These are phyloP conservation scores for Strix aluco DNA, from an alignment of 2,113 vertebrate genomes.

Conservation along the genomic window DNA sequence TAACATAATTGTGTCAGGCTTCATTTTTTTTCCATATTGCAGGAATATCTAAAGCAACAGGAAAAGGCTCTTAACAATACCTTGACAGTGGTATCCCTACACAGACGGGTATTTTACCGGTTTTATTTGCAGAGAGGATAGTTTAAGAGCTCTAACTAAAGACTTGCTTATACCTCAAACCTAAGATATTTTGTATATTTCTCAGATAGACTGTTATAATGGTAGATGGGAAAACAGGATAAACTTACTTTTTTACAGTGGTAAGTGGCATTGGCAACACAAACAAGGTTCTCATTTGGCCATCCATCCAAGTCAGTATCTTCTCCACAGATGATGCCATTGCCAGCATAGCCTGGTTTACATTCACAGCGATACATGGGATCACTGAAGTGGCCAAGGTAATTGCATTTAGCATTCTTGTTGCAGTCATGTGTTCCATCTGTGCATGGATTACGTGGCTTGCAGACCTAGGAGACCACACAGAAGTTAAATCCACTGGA, in stretches of 20 bases:
- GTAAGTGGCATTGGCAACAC: conserved; percentile 96
- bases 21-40: neutral
- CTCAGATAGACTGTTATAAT: neutral
- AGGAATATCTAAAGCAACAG: neutral
- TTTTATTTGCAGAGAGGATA: neutral
- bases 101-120: neutral
- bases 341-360: conserved; percentile 95
- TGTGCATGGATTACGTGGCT: conserved; percentile 91
- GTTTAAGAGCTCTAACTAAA: neutral
- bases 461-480: conserved; percentile 83
- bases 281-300: conserved; percentile 89
- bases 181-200: neutral
- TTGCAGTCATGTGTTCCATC: conserved; percentile 95
- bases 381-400: conserved; percentile 93
- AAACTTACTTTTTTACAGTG: conserved; percentile 94
- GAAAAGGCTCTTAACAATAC: neutral
- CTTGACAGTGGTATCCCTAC: neutral
- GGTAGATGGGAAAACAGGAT: neutral
- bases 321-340: conserved; percentile 94
- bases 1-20: neutral
- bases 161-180: neutral
- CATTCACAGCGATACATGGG: conserved; percentile 97
- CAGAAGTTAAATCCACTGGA: neutral
- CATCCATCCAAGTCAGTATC: conserved; percentile 96
- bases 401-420: conserved; percentile 95